Percentiles rank a stretch among this genome's conserved stretches.
These are phyloP conservation scores for Apostichopus leukothele DNA, from an alignment of 53 echinoderm and acorn worm species.

Conservation along the genomic window DNA sequence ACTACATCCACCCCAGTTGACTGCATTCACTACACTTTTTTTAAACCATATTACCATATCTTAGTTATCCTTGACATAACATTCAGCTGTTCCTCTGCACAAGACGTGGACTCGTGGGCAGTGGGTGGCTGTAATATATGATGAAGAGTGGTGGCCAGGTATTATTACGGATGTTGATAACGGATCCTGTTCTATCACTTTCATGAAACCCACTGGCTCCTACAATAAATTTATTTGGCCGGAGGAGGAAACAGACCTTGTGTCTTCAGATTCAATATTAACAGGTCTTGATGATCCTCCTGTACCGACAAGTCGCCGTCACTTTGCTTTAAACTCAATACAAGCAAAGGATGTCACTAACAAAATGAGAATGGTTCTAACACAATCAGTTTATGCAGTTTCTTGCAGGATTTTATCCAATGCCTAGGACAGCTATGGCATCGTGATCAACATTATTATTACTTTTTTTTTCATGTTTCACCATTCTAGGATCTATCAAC, in stretches of 20 bases:
- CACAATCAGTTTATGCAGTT: background rate
- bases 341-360: slow-evolving; percentile 14
- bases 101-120: slow-evolving; percentile 12
- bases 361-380: slow-evolving; percentile 8
- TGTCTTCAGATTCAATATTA: background rate
- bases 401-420: too few relatives aligned
- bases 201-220: slow-evolving; percentile 13
- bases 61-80: too few relatives aligned
- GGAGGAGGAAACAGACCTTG: slow-evolving; percentile 12
- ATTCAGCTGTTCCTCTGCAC: background rate
- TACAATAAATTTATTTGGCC: slow-evolving; percentile 27
- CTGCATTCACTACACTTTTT: too few relatives aligned
- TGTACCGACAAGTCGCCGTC: slow-evolving; percentile 18
- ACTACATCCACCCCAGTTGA: too few relatives aligned
- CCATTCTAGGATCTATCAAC: too few relatives aligned
- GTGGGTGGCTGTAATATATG: slow-evolving; percentile 37
- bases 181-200: slow-evolving; percentile 15
- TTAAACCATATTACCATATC: too few relatives aligned
- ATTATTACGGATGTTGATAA: background rate
- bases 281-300: slow-evolving; percentile 5
- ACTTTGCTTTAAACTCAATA: background rate
- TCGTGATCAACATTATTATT: too few relatives aligned
- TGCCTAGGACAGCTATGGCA: too few relatives aligned
- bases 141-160: slow-evolving; percentile 35
- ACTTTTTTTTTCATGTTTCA: too few relatives aligned